Evolutionary conservation across 2,113 vertebrate genomes (phyloP).

Genomic region (Urocitellus parryii): DNA sequence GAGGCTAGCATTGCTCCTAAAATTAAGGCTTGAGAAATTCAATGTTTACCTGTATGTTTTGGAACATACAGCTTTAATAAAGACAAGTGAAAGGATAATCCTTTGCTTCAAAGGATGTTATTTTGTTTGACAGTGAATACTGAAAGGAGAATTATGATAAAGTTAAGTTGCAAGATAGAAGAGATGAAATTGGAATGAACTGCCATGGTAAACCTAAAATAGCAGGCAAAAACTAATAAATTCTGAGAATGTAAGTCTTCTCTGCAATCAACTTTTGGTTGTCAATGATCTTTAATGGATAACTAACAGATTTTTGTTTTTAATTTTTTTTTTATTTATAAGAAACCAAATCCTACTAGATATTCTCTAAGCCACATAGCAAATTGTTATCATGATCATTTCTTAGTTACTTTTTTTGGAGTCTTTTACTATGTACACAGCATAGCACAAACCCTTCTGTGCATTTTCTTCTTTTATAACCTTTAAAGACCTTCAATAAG

Average conservation of each 20-base stretch:
- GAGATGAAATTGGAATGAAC: not conserved
- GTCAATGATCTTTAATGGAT: not conserved
- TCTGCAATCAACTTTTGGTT: not conserved
- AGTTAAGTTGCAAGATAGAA: not conserved
- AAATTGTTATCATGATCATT: not conserved
- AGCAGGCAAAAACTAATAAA: not conserved
- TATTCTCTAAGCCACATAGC: not conserved
- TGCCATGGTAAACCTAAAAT: not conserved
- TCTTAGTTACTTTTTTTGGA: not conserved
- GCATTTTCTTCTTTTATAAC: not conserved
- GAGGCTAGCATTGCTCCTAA: not conserved
- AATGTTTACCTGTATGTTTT: not conserved
- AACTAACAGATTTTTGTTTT: not conserved
- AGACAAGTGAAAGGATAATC: not conserved
- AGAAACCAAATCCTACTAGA: not conserved
- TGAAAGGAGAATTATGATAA: slow-evolving; percentile 9
- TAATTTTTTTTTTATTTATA: not conserved
- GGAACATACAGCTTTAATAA: not conserved
- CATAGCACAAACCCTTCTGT: not conserved
- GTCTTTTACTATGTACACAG: not conserved
- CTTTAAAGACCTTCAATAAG: not conserved
- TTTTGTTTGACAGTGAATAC: not conserved
- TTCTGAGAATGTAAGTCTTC: not conserved
- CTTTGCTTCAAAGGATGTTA: not conserved
- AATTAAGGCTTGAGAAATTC: slow-evolving; percentile 13